These are phyloP conservation scores for Euphonia xanthogaster DNA, from an alignment of 2,797 vertebrate species.

Conservation along the genomic window DNA sequence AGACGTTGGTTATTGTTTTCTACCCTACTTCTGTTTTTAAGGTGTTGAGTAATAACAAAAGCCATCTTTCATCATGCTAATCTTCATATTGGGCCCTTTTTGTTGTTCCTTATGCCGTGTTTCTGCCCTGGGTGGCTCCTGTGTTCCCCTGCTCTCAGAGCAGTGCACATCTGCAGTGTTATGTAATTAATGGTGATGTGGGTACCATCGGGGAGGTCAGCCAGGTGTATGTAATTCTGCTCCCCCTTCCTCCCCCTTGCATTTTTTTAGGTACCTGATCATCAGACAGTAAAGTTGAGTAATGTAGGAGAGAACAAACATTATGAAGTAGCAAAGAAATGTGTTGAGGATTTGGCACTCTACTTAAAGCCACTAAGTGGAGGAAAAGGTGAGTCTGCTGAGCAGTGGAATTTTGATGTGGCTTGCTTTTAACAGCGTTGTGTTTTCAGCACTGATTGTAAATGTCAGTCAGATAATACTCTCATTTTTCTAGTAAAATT, in stretches of 20 bases:
- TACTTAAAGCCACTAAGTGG: constrained; percentile 92
- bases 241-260: neutral
- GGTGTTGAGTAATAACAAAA: neutral
- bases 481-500: neutral
- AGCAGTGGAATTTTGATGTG: neutral
- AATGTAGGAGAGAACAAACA: constrained; percentile 87
- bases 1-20: neutral
- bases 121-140: neutral
- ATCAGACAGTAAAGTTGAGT: constrained; percentile 87
- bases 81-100: neutral
- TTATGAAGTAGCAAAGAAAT: constrained; percentile 90
- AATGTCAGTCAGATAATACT: neutral
- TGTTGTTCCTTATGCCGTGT: neutral
- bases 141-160: neutral
- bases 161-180: constrained; percentile 30
- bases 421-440: neutral
- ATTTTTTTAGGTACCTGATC: constrained; percentile 83
- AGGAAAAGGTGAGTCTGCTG: constrained; percentile 84
- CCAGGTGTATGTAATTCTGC: neutral
- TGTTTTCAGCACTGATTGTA: neutral
- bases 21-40: neutral
- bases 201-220: neutral
- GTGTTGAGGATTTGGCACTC: constrained; percentile 93
- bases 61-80: neutral
- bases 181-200: neutral